Percentiles rank a stretch among this genome's conserved stretches.
phyloP scores from a whole-genome alignment of 2,888 invertebrate genomes.

The Drosophila acutilabella region DNA sequence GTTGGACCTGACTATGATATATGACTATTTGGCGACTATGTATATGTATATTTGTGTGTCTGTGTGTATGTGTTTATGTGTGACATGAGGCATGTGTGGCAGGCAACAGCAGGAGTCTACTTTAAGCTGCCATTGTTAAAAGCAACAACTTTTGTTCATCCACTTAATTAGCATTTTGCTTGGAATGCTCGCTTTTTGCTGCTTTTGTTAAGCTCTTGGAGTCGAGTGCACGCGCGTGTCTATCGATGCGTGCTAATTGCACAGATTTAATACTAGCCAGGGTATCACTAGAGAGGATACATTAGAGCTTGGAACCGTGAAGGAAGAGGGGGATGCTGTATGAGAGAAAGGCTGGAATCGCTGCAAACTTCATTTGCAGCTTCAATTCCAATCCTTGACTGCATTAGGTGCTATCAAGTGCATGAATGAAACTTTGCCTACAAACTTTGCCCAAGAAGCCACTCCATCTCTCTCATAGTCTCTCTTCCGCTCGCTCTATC shows the following conservation, averaged over 20 bases:
- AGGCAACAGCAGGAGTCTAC: conserved; percentile 12
- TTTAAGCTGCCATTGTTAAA: conserved; percentile 51
- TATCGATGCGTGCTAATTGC: conserved; percentile 82
- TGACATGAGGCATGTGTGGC: conserved; percentile 25
- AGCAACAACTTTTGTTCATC: conserved; percentile 40
- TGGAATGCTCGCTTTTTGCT: conserved; percentile 43
- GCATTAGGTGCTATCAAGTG: conserved; percentile 68
- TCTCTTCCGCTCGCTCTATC: too few relatives aligned
- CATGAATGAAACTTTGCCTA: conserved; percentile 58
- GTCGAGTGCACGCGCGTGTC: conserved; percentile 76
- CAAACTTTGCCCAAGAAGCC: conserved; percentile 46
- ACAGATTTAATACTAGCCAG: conserved; percentile 47
- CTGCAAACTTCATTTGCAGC: conserved; percentile 25
- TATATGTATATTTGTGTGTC: conserved; percentile 14
- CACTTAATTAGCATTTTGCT: conserved; percentile 79
- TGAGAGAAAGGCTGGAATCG: not conserved
- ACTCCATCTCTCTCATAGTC: not conserved
- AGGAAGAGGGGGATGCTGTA: not conserved
- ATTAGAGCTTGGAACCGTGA: too few relatives aligned
- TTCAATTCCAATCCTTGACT: conserved; percentile 56
- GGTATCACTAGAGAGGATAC: not conserved
- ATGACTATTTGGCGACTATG: conserved; percentile 59
- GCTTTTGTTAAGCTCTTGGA: conserved; percentile 54
- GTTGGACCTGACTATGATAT: conserved; percentile 78
- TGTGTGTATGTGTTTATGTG: conserved; percentile 21